Evolutionary conservation across 2,888 invertebrate genomes (phyloP).

Genomic region (Folsomia candida): DNA sequence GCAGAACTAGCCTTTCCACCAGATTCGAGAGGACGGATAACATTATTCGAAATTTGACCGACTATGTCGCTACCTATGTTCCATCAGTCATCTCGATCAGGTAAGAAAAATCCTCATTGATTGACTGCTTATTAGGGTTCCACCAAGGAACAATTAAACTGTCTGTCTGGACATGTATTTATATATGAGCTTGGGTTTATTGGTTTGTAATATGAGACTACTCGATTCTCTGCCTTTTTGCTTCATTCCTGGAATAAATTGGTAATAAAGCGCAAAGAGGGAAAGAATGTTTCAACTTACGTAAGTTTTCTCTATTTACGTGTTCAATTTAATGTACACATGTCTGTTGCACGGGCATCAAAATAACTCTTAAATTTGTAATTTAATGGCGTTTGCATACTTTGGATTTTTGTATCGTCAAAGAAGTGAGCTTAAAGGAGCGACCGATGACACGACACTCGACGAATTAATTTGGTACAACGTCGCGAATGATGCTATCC

Average conservation of each 20-base stretch:
- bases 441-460: constrained; percentile 47
- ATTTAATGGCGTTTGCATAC: not conserved
- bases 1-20: constrained; percentile 53
- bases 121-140: too few species aligned
- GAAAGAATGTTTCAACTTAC: constrained; percentile 56
- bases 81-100: constrained; percentile 50
- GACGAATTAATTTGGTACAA: constrained; percentile 53
- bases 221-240: too few species aligned
- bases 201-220: too few species aligned
- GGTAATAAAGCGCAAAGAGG: constrained; percentile 57
- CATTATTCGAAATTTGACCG: constrained; percentile 51
- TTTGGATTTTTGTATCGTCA: not conserved
- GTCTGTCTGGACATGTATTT: too few species aligned
- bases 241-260: not conserved
- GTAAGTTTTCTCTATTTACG: constrained; percentile 54
- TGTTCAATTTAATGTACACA: not conserved
- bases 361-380: not conserved
- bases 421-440: constrained; percentile 27
- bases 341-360: not conserved
- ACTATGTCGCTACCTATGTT: constrained; percentile 40
- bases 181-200: too few species aligned
- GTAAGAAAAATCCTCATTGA: constrained; percentile 22
- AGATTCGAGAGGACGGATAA: constrained; percentile 55
- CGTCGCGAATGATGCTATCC: constrained; percentile 52
- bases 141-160: not conserved